phyloP scores from a whole-genome alignment of 2,888 invertebrate genomes.

The Drosophila anomelani region DNA sequence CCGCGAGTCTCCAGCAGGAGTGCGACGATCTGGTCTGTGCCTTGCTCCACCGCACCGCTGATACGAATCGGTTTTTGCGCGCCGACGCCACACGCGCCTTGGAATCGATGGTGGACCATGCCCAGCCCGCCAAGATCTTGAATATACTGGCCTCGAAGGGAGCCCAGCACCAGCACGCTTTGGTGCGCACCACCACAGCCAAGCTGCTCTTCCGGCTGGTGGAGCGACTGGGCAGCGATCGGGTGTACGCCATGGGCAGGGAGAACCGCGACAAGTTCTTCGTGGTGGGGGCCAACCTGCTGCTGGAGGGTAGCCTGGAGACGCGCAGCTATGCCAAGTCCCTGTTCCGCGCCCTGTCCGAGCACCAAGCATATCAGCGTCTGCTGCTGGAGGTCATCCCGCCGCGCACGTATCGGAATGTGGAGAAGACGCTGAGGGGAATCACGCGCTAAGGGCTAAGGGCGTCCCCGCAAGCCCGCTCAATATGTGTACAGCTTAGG shows the following conservation, averaged over 20 bases:
- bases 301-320: constrained; percentile 94
- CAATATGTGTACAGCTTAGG: constrained; percentile 17
- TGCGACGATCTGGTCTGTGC: constrained; percentile 93
- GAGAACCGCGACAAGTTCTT: constrained; percentile 93
- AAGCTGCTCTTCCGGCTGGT: constrained; percentile 90
- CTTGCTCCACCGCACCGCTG: constrained; percentile 94
- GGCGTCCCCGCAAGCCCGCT: no score
- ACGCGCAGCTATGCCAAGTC: constrained; percentile 92
- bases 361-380: constrained; percentile 91
- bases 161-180: constrained; percentile 92
- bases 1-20: constrained; percentile 88
- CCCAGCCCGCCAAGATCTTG: constrained; percentile 89
- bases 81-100: constrained; percentile 93
- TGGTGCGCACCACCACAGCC: constrained; percentile 93
- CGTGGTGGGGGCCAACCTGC: constrained; percentile 91
- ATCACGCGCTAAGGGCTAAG: constrained; percentile 72
- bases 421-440: constrained; percentile 90
- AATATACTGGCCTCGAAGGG: constrained; percentile 89
- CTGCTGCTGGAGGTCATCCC: constrained; percentile 92
- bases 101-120: constrained; percentile 91
- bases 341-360: constrained; percentile 90
- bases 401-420: constrained; percentile 91
- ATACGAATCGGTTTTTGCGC: constrained; percentile 96
- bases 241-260: constrained; percentile 89
- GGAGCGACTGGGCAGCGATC: constrained; percentile 90